Evolutionary conservation across 2,113 vertebrate genomes (phyloP), one percentile per base, ranked within the genome.

Genomic region (Aspidoscelis tigris): DNA sequence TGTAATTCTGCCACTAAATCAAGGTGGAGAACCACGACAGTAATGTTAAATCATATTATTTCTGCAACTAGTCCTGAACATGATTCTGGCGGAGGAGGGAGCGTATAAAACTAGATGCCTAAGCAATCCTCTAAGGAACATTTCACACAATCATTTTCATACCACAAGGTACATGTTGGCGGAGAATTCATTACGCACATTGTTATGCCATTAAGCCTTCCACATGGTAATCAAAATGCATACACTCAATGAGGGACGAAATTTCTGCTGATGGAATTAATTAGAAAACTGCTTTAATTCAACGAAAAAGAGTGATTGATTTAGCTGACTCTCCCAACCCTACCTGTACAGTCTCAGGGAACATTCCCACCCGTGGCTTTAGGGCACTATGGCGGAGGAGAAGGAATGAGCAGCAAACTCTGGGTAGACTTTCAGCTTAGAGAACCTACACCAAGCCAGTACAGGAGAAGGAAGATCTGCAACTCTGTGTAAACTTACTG

Each of bases 1-100:
- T 93, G 84, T 92, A 94, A 91, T 93, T 94, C 92, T 89, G 87
- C 81, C 87, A 94, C 86, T 95, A 96, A 93, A 94, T 95, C 91
- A 95, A 91, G 87, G 82, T 90, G 91, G 88, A 92, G 92, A 86
- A 90, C 78, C 89, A 81, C 86, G 88, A 88, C 90, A 86, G 88
- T 90, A 85, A 90, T 8, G 88, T 92, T 92, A 92, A 92, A 91
- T 94, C 61, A 91, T 8, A n/a, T 87, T 86, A 90, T 85, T 73
- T 91, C 84, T 89, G 90, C 58, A 92, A 89, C 86, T 84, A 4
- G 83, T 92, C 73, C 82, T 1, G 7, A 87, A 66, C 84, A 86
- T 87, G 87, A 88, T 88, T 50, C 3, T 1, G 80, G 7, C 7
- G 55, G n/a, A 6, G 44, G 88, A 91, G 58, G 58, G 2, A 61